phyloP scores from a whole-genome alignment of 2,888 invertebrate species.

The Drosophila histrio region DNA sequence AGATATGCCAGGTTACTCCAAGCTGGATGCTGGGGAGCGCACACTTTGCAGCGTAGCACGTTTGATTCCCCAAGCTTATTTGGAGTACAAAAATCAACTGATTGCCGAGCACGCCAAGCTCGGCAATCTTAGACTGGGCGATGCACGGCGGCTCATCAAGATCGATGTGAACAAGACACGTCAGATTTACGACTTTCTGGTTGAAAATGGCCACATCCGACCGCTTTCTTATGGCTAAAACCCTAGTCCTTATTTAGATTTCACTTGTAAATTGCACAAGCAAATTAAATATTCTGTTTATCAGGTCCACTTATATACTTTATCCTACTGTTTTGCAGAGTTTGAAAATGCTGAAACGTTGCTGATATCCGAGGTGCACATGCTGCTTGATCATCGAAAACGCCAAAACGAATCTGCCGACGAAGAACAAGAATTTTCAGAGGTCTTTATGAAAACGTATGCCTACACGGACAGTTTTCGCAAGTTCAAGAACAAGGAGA shows the following conservation, averaged over 20 bases:
- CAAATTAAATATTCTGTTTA: slow-evolving; percentile 6
- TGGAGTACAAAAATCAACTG: slow-evolving; percentile 91
- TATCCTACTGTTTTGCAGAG: slow-evolving; percentile 86
- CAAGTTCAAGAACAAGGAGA: slow-evolving; percentile 99
- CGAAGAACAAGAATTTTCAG: slow-evolving; percentile 99
- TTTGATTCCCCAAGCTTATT: slow-evolving; percentile 90
- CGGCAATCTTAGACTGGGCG: slow-evolving; percentile 90
- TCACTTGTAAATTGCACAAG: slow-evolving; percentile 65
- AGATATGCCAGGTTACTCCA: slow-evolving; percentile 91
- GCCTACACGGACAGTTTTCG: slow-evolving; percentile 98
- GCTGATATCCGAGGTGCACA: slow-evolving; percentile 97
- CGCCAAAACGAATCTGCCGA: slow-evolving; percentile 99
- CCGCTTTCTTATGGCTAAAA: slow-evolving; percentile 37
- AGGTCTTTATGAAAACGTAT: slow-evolving; percentile 98
- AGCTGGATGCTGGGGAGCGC: slow-evolving; percentile 89
- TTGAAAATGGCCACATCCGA: slow-evolving; percentile 88
- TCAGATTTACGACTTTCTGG: slow-evolving; percentile 92
- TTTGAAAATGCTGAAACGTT: slow-evolving; percentile 99
- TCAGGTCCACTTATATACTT: neutral
- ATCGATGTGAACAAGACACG: slow-evolving; percentile 97
- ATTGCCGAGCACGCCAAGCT: slow-evolving; percentile 91
- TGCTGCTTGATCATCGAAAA: slow-evolving; percentile 98
- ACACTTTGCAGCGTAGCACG: slow-evolving; percentile 91
- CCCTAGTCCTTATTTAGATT: slow-evolving; percentile 15
- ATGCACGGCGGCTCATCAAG: slow-evolving; percentile 93